Conservation (phyloP, 2,888 invertebrate genomes). For the Caenorhabditis zanzibari region DNA sequence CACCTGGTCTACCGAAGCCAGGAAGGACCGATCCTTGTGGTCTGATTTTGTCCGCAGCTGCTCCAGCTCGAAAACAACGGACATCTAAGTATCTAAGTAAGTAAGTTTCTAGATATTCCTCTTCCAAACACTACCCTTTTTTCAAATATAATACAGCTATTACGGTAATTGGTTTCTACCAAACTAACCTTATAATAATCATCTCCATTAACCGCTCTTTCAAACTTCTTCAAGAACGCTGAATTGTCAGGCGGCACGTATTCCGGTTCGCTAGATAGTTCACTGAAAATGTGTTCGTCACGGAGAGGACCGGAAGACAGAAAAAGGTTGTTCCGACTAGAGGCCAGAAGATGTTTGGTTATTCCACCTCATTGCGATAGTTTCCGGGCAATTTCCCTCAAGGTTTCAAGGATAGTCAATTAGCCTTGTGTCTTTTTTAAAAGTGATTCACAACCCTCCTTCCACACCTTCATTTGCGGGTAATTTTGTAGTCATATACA, state of each 20-base stretch:
- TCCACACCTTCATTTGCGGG: neutral
- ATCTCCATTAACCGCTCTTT: constrained; percentile 75
- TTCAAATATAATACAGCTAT: too few relatives aligned
- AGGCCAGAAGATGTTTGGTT: constrained; percentile 51
- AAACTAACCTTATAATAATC: constrained; percentile 67
- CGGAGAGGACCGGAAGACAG: constrained; percentile 20
- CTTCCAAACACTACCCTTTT: too few relatives aligned
- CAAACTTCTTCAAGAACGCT: constrained; percentile 70
- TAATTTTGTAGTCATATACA: neutral
- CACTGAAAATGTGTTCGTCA: constrained; percentile 43
- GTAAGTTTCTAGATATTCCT: too few relatives aligned
- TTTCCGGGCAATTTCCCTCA: constrained; percentile 50
- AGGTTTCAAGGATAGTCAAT: constrained; percentile 55
- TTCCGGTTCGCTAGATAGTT: constrained; percentile 53
- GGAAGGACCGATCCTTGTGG: too few relatives aligned
- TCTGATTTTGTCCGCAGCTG: too few relatives aligned
- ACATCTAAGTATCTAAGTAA: too few relatives aligned
- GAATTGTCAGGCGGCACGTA: constrained; percentile 62
- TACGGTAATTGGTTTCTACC: too few relatives aligned
- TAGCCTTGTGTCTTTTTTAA: constrained; percentile 39
- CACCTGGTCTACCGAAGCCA: too few relatives aligned
- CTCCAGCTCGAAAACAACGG: too few relatives aligned
- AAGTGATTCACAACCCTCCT: neutral
- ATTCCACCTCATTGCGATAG: constrained; percentile 26
- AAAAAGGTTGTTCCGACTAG: constrained; percentile 36